Evolutionary conservation across 2,888 invertebrate genomes (phyloP).

Genomic region (Trissoscelio sp.): DNA sequence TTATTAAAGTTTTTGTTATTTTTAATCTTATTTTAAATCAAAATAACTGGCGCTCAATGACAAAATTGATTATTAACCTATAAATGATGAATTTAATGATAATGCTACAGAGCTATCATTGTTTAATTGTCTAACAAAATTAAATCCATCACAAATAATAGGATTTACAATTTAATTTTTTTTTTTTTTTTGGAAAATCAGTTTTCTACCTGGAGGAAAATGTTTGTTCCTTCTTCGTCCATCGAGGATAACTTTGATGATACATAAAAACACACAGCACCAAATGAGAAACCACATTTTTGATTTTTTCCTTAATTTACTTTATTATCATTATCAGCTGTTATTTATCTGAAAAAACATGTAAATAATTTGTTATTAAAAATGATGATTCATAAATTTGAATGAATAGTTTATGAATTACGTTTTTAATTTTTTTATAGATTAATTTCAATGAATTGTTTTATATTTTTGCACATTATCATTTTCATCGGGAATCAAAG

Average conservation of each 20-base stretch:
- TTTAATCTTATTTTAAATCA: too few species aligned
- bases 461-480: background rate
- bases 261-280: slow-evolving; percentile 65
- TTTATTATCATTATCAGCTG: background rate
- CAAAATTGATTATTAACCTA: too few species aligned
- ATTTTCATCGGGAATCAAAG: background rate
- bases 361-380: too few species aligned
- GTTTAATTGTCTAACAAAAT: too few species aligned
- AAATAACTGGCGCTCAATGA: too few species aligned
- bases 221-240: slow-evolving; percentile 67
- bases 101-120: too few species aligned
- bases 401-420: too few species aligned
- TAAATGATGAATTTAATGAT: too few species aligned
- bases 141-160: too few species aligned
- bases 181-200: background rate
- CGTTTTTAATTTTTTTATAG: background rate
- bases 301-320: background rate
- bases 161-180: too few species aligned
- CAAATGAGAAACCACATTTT: slow-evolving; percentile 75
- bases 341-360: background rate
- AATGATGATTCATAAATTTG: too few species aligned
- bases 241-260: slow-evolving; percentile 70
- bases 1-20: too few species aligned
- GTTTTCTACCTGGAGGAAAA: slow-evolving; percentile 78
- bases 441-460: background rate